Percentiles rank a stretch among this genome's conserved stretches.
phyloP scores from a whole-genome alignment of 2,113 vertebrate genomes.

The Aleadryas rufinucha region DNA sequence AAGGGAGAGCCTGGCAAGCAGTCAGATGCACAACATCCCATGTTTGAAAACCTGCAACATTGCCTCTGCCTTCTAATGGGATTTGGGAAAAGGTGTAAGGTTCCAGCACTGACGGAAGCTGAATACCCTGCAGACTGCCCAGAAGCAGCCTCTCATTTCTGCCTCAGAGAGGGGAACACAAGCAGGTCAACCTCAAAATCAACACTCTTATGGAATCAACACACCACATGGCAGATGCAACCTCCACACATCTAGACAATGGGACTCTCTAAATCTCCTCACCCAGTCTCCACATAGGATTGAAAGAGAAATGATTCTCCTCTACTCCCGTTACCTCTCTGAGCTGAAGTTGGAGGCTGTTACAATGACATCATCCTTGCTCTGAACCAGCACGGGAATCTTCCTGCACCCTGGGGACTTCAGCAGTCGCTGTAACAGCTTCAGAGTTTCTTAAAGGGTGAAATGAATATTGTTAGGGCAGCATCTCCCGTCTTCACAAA shows the following conservation, averaged over 20 bases:
- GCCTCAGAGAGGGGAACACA: background rate
- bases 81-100: background rate
- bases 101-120: background rate
- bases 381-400: slow-evolving; percentile 97
- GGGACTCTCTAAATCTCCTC: slow-evolving; percentile 7
- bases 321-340: slow-evolving; percentile 82
- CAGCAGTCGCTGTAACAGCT: slow-evolving; percentile 94
- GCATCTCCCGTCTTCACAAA: slow-evolving; percentile 9
- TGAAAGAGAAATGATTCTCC: slow-evolving; percentile 8
- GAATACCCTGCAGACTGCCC: background rate
- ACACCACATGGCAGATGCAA: slow-evolving; percentile 39
- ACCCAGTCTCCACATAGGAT: slow-evolving; percentile 22
- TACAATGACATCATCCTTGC: slow-evolving; percentile 96
- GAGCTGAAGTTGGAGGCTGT: slow-evolving; percentile 99
- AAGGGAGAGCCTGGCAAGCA: slow-evolving; percentile 19
- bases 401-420: slow-evolving; percentile 98
- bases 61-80: background rate
- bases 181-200: background rate
- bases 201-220: slow-evolving; percentile 4
- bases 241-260: slow-evolving; percentile 19
- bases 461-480: slow-evolving; percentile 56
- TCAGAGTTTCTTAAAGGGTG: slow-evolving; percentile 88
- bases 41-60: background rate
- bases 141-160: slow-evolving; percentile 20
- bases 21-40: background rate